These are phyloP conservation scores for Acanthopagrus latus DNA, from an alignment of 2,797 vertebrate genomes.

Conservation along the genomic window DNA sequence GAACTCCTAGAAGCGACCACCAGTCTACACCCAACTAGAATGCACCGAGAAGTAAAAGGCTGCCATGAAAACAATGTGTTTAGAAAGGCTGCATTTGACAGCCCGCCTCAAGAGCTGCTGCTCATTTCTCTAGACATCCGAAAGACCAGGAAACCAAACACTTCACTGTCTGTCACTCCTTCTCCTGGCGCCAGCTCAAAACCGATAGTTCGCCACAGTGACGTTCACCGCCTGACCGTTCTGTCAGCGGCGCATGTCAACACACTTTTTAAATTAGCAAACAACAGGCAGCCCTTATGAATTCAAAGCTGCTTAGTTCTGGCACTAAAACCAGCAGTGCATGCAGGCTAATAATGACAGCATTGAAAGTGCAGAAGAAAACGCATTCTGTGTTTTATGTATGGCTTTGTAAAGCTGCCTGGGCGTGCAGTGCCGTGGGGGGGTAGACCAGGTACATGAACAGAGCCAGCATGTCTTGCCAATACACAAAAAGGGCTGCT, in stretches of 20 bases:
- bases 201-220: constrained; percentile 34
- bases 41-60: constrained; percentile 53
- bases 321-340: constrained; percentile 63
- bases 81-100: constrained; percentile 60
- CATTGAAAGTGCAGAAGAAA: constrained; percentile 61
- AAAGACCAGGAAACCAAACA: constrained; percentile 55
- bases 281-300: constrained; percentile 69
- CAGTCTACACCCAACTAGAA: constrained; percentile 56
- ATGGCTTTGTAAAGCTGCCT: constrained; percentile 48
- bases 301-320: constrained; percentile 77
- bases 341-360: constrained; percentile 67
- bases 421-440: constrained; percentile 32
- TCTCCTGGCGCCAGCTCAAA: constrained; percentile 49
- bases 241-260: constrained; percentile 65
- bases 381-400: constrained; percentile 46
- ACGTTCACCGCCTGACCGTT: constrained; percentile 51
- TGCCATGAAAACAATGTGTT: constrained; percentile 59
- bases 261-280: constrained; percentile 60
- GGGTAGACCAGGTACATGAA: constrained; percentile 48
- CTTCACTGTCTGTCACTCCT: constrained; percentile 34
- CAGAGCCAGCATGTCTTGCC: constrained; percentile 55
- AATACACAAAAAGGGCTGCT: constrained; percentile 65
- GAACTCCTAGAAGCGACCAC: constrained; percentile 37
- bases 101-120: constrained; percentile 43
- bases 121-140: constrained; percentile 21